Base-by-base conservation (phyloP, 2,797 vertebrate genomes). In the Sebastes iracundus region DNA sequence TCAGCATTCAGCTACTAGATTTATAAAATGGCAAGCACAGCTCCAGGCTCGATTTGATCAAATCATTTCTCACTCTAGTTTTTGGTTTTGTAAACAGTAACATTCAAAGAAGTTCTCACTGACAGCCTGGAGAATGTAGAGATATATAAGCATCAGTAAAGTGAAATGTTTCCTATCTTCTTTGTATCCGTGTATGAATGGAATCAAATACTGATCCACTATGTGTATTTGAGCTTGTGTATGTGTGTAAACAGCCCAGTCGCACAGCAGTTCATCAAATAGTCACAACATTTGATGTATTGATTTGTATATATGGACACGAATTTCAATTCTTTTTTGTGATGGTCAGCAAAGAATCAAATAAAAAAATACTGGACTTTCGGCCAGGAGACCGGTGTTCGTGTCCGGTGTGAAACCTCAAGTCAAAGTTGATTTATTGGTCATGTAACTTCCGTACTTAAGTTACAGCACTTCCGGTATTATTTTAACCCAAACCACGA, bases 11-110 rank as follows among this genome's bases (percentile, higher is more conserved):
- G 79, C 83, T 85, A 82, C 74, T 77, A 77, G 62, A 53, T 65
- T 87, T 85, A 91, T 77, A 90, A 93, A 94, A 89, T 60, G 42
- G 75, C 72, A 87, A 83, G 89, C 62, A 84, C 67, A 84, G 66
- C 83, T 75, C 84, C 53, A 84, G 77, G 78, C 83, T 89, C 68
- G 38, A 82, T 69, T 79, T 55, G 58, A 67, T 78, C 38, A 68
- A 80, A 84, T 83, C 46, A 35, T 30, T 79, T 86, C 67, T 73
- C 72, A 20, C 49, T 71, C 59, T 13, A 83, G 49, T 82, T 86
- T 93, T 92, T 92, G 86, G 85, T 91, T 91, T 94, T 92, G 93
- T 94, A 94, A 94, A 95, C 90, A 85, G 86, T 85, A 87, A 93
- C 90, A 90, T 92, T 94, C 84, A 90, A 78, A 89, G 49, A 79